phyloP scores from a whole-genome alignment of 2,888 invertebrate species.

The Macaria notata region DNA sequence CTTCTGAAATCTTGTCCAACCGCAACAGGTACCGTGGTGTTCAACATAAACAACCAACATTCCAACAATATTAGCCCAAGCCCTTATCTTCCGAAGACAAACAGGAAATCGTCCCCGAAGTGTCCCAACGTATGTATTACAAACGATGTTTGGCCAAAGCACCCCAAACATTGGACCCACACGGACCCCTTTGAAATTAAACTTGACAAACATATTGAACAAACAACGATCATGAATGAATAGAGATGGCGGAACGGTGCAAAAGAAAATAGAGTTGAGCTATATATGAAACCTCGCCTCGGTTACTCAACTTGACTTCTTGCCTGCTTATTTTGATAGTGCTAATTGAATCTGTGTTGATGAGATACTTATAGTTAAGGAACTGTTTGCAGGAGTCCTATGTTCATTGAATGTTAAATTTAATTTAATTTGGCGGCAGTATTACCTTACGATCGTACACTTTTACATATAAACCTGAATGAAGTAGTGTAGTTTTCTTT shows the following conservation, averaged over 20 bases:
- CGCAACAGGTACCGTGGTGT: constrained; percentile 32
- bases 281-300: not conserved
- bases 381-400: no score
- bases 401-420: no score
- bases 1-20: constrained; percentile 17
- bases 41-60: constrained; percentile 34
- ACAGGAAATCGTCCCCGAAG: constrained; percentile 54
- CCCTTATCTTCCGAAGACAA: constrained; percentile 49
- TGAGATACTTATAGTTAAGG: no score
- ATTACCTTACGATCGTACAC: no score
- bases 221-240: constrained; percentile 45
- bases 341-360: no score
- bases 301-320: not conserved
- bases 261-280: constrained; percentile 22
- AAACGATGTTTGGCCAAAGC: constrained; percentile 44
- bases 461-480: no score
- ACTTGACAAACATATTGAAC: constrained; percentile 36
- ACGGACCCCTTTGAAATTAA: constrained; percentile 49
- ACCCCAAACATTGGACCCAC: constrained; percentile 46
- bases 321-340: not conserved
- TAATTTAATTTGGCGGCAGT: no score
- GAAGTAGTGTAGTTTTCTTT: no score
- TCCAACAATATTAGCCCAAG: constrained; percentile 39
- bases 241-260: constrained; percentile 31
- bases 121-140: constrained; percentile 46